A percentile compares a stretch with the other conserved stretches of the same genome.
Conservation (phyloP, 2,888 invertebrate species). For the Idaea biselata region DNA sequence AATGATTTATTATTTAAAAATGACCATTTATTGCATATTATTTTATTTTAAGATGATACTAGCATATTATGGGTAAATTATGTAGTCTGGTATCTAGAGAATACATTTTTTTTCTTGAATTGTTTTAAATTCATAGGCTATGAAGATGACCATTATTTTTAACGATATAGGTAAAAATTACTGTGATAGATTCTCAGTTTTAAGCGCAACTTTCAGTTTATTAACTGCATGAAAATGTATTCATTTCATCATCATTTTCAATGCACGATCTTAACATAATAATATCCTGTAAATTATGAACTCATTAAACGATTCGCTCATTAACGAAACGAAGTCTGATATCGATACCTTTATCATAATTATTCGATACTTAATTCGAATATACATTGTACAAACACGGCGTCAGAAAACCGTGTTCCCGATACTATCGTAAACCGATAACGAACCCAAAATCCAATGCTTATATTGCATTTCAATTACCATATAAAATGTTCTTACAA, state of each 20-base stretch:
- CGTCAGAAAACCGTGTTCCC: slow-evolving; percentile 37
- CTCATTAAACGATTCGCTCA: slow-evolving; percentile 42
- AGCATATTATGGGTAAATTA: too few relatives aligned
- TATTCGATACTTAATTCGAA: slow-evolving; percentile 40
- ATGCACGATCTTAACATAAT: slow-evolving; percentile 18
- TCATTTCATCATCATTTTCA: slow-evolving; percentile 26
- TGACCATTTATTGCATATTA: background rate
- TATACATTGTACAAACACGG: slow-evolving; percentile 25
- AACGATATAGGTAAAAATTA: too few relatives aligned
- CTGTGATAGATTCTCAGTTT: background rate
- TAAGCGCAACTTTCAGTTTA: background rate
- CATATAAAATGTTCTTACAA: slow-evolving; percentile 74
- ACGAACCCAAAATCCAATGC: slow-evolving; percentile 65
- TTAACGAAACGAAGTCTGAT: slow-evolving; percentile 55
- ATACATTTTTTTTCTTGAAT: too few relatives aligned
- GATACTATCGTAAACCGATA: slow-evolving; percentile 61
- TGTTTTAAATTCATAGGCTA: too few relatives aligned
- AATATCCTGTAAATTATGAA: slow-evolving; percentile 17
- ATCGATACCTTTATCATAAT: slow-evolving; percentile 64
- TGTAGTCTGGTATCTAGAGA: too few relatives aligned
- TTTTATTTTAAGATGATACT: too few relatives aligned
- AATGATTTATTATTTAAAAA: background rate
- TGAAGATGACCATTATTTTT: too few relatives aligned
- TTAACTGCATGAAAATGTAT: slow-evolving; percentile 14
- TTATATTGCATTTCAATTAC: slow-evolving; percentile 78